Percentiles rank a stretch among this genome's conserved stretches.
These are phyloP conservation scores for Cheilosia pagana DNA, from an alignment of 2,888 invertebrate species.

Conservation along the genomic window DNA sequence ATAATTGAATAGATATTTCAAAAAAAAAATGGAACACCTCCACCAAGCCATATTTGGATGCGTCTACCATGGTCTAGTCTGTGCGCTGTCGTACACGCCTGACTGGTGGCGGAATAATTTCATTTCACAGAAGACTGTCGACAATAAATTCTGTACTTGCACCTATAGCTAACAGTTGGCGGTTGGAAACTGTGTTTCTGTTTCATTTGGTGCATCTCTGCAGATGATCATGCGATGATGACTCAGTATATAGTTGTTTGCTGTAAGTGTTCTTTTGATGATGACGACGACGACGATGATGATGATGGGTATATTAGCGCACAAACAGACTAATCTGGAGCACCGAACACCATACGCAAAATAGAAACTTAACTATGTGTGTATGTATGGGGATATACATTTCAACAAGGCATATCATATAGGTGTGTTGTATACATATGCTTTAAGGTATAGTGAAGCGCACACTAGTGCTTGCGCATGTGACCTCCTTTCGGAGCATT, in stretches of 20 bases:
- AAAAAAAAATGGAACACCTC: conserved; percentile 51
- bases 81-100: neutral
- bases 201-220: conserved; percentile 34
- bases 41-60: conserved; percentile 47
- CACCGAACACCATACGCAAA: conserved; percentile 58
- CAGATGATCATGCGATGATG: conserved; percentile 54
- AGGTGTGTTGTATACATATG: conserved; percentile 7
- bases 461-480: conserved; percentile 60
- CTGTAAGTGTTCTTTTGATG: conserved; percentile 54
- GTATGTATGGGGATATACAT: neutral
- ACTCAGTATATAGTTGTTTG: conserved; percentile 34
- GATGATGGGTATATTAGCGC: conserved; percentile 67
- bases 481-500: conserved; percentile 71
- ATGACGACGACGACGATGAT: conserved; percentile 30
- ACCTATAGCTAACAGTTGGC: conserved; percentile 7
- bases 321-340: conserved; percentile 66
- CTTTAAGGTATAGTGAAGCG: conserved; percentile 25
- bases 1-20: conserved; percentile 47
- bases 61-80: conserved; percentile 13
- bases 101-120: conserved; percentile 3
- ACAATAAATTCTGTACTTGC: conserved; percentile 49
- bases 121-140: conserved; percentile 34
- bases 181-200: conserved; percentile 38
- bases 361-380: conserved; percentile 20
- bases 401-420: neutral